Evolutionary conservation across 2,797 vertebrate genomes (phyloP), one percentile per base, ranked within the genome.

Genomic region (Tiaroga cobitis): DNA sequence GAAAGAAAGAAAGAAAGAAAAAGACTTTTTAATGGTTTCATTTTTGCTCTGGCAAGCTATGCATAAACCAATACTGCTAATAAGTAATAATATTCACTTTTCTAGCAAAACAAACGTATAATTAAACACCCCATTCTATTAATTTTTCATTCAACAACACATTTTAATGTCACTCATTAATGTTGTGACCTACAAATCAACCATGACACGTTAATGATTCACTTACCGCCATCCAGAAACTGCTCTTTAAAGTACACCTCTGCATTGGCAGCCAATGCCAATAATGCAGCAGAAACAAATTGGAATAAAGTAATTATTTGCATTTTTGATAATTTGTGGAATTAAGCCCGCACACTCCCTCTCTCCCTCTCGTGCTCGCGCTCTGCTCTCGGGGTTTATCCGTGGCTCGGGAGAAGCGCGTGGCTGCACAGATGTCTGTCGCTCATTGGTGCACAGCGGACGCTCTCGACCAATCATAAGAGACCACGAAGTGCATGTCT

Each of bases 151-250:
- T 80, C 34, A 16, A 51, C 8, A 74, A 32, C 11, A 24, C 7
- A 41, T 29, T 75, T 75, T 65, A 51, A 65, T 29, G 43, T 67
- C 24, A 24, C 18, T 8, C 24, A 18, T 67, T 51, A 67, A 83
- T 54, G 24, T 18, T 46, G 11, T 74, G 81, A 73, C 68, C 51
- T 43, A 73, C 10, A 81, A 39, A 61, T 82, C 37, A 51, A 56
- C 2, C 69, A 15, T 32, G 61, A 69, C 34, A 34, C 15, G 7
- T 72, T 5, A 32, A 0, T 8, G 15, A 34, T 6, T 59, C 88
- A 92, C 94, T 97, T 94, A 99, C 97, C 97, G 89, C 96, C 97
- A 73, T 97, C 97, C 51, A 91, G 82, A 91, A 98, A 98, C 87
- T 97, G 95, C 87, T 98, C 97, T 88, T 96, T 94, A 92, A 98